These are phyloP conservation scores for Protaetia brevitarsis DNA, from an alignment of 1,140 invertebrate species.

Conservation along the genomic window DNA sequence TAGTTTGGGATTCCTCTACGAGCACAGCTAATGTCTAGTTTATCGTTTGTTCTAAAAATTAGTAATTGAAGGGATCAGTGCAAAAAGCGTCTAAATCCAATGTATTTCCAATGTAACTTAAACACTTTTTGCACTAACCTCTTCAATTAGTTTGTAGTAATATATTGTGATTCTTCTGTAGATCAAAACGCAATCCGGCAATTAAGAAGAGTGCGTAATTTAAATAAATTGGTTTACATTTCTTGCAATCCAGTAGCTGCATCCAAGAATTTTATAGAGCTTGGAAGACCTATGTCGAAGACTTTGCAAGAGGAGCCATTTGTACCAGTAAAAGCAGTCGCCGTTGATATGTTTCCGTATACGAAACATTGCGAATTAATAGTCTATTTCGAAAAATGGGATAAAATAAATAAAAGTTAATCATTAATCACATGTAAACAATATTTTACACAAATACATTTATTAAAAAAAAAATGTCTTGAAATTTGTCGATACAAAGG, in stretches of 20 bases:
- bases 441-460: no score
- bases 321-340: constrained; percentile 72
- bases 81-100: no score
- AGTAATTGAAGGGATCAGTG: no score
- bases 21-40: no score
- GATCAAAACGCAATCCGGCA: constrained; percentile 77
- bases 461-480: no score
- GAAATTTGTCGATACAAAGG: no score
- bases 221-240: constrained; percentile 84
- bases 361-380: constrained; percentile 88
- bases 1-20: no score
- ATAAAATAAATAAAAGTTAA: constrained; percentile 28
- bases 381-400: constrained; percentile 71
- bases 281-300: constrained; percentile 76
- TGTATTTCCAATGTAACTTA: no score
- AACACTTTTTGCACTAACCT: no score
- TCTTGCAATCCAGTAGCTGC: constrained; percentile 87
- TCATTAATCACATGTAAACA: no score
- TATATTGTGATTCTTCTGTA: constrained; percentile 42
- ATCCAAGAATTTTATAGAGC: constrained; percentile 86
- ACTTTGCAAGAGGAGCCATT: constrained; percentile 79
- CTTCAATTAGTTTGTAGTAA: neutral
- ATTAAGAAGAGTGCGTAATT: constrained; percentile 68
- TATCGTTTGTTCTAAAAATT: no score
- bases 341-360: constrained; percentile 93